phyloP scores from a whole-genome alignment of 2,888 invertebrate species.

The Pollenia angustigena region DNA sequence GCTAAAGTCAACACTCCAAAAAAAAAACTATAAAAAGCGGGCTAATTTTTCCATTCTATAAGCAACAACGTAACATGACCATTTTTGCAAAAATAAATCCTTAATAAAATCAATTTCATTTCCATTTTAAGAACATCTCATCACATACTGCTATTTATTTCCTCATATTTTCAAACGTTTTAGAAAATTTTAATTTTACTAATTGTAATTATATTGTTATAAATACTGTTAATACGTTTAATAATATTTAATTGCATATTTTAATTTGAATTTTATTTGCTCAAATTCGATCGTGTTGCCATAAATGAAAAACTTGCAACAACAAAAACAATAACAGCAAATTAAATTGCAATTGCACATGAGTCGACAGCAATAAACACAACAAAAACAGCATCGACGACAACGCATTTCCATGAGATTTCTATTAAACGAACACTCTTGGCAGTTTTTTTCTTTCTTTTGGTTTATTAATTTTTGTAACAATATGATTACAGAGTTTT shows the following conservation, averaged over 20 bases:
- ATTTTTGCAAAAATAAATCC: neutral
- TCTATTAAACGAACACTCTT: neutral
- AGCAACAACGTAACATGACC: neutral
- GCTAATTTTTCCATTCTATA: neutral
- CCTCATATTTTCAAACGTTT: slow-evolving; percentile 9
- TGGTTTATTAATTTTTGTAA: neutral
- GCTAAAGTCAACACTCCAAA: neutral
- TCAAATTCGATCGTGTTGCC: slow-evolving; percentile 63
- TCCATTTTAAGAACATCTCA: slow-evolving; percentile 12
- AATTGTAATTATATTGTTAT: slow-evolving; percentile 34
- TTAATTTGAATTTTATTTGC: slow-evolving; percentile 49
- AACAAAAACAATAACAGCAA: neutral
- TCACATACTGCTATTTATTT: slow-evolving; percentile 12
- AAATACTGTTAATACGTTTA: slow-evolving; percentile 38
- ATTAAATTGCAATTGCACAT: slow-evolving; percentile 51
- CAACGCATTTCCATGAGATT: slow-evolving; percentile 56
- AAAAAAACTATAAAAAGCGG: slow-evolving; percentile 32
- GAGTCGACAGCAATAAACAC: slow-evolving; percentile 29
- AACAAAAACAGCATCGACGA: slow-evolving; percentile 19
- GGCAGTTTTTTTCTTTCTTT: slow-evolving; percentile 38
- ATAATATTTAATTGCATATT: slow-evolving; percentile 58
- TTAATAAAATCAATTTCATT: neutral
- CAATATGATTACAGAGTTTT: neutral
- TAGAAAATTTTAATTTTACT: slow-evolving; percentile 26
- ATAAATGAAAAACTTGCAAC: slow-evolving; percentile 49